Evolutionary conservation across 1,140 invertebrate species (phyloP), one percentile per base, ranked within the genome.

Genomic region (Ruditapes philippinarum): DNA sequence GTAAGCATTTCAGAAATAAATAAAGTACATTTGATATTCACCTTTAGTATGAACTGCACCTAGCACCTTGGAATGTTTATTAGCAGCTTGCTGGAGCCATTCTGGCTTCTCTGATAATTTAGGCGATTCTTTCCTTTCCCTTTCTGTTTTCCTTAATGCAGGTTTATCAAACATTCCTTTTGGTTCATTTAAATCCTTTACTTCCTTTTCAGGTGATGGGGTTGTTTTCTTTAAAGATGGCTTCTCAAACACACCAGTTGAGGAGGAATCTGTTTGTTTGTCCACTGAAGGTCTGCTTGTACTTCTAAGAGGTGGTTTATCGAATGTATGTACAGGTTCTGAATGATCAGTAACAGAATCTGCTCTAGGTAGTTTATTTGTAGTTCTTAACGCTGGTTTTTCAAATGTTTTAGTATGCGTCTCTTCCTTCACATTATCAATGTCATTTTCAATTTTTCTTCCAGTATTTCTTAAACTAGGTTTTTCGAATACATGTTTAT

Each of bases 141-240:
- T 79, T 19, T 78, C 85, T 14, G 85, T 70, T 49, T 80, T 80
- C 74, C 85, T 38, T 33, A 88, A 25, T 1, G 54, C 36, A 19
- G 85, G 85, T 25, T 38, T 57, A 62, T 88, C 85, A 88, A 88
- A 88, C 11, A 54, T 68, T 36, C 85, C 85, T 80, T 88, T 88
- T 28, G 60, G 74, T 49, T 88, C 85, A 68, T 40, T 68, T 19
- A 73, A 22, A 0, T 51, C 45, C 42, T 88, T 88, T 28, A 49
- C 28, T 36, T 88, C 85, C 28, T 88, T 88, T 68, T 88, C 85
- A 45, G 76, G 74, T 14, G 85, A 88, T 68, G 74, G 74, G 40
- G 74, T 80, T 65, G 85, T 36, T 70, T 80, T 79, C 76, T 88
- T 88, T 40, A 88, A 70, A 51, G 74, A 51, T 19, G 85, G 85